Conservation (phyloP, 2,888 invertebrate genomes). For the Phorcus lineatus region DNA sequence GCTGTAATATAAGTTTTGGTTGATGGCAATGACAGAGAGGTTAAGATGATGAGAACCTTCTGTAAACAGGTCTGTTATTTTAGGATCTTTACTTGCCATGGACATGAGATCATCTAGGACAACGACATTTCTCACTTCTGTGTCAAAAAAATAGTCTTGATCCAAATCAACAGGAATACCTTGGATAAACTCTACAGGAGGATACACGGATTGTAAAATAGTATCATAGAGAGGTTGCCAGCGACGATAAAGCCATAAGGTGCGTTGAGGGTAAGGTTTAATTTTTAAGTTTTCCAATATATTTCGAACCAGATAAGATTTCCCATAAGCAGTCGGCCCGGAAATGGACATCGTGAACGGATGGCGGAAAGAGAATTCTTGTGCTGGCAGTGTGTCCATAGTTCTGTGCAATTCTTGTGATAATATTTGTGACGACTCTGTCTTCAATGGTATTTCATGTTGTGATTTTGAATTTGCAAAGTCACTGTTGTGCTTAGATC, state of each 20-base stretch:
- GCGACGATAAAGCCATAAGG: constrained; percentile 42
- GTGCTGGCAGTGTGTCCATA: too few species aligned
- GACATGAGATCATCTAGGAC: constrained; percentile 43
- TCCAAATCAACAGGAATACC: constrained; percentile 42
- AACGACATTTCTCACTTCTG: constrained; percentile 34
- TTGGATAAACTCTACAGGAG: constrained; percentile 39
- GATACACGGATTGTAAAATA: constrained; percentile 27
- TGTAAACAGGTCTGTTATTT: constrained; percentile 41
- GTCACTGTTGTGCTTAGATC: too few species aligned
- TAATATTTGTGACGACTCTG: too few species aligned
- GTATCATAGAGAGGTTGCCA: constrained; percentile 38
- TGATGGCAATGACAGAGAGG: constrained; percentile 38
- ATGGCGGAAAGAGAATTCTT: not conserved
- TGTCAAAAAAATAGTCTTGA: constrained; percentile 36
- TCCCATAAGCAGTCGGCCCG: not conserved
- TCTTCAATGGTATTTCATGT: too few species aligned
- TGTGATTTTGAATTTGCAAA: too few species aligned
- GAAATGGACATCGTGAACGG: not conserved
- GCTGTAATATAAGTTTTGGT: constrained; percentile 41
- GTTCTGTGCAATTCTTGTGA: too few species aligned
- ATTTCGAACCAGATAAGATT: not conserved
- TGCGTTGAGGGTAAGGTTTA: constrained; percentile 34
- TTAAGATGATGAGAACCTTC: constrained; percentile 43
- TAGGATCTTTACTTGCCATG: constrained; percentile 31
- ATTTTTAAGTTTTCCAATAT: not conserved